Percentiles rank a stretch among this genome's conserved stretches.
Conservation (phyloP, 92 coral and sea anemone species). For the Galaxea fascicularis region DNA sequence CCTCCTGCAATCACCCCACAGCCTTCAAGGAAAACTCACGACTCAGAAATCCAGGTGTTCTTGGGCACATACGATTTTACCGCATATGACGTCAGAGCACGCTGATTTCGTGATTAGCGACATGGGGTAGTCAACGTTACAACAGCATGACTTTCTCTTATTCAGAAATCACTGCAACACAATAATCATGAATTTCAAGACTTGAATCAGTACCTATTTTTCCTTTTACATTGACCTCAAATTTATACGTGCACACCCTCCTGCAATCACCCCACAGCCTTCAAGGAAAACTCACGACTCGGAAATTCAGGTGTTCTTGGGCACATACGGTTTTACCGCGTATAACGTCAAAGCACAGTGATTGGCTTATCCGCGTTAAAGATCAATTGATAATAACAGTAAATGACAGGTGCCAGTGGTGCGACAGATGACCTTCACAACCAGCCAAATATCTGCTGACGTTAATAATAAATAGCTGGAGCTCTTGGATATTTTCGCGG, state of each 20-base stretch:
- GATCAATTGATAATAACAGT: slow-evolving; percentile 80
- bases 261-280: too few species aligned
- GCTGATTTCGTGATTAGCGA: slow-evolving; percentile 65
- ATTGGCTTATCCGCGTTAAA: slow-evolving; percentile 71
- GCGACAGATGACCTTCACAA: slow-evolving; percentile 79
- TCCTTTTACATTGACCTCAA: too few species aligned
- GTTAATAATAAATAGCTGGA: slow-evolving; percentile 82
- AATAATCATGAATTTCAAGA: too few species aligned
- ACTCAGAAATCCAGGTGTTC: slow-evolving; percentile 15
- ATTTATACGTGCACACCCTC: too few species aligned
- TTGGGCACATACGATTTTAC: slow-evolving; percentile 18
- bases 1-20: too few species aligned
- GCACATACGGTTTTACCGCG: slow-evolving; percentile 29
- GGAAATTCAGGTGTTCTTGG: slow-evolving; percentile 18
- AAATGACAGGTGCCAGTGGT: slow-evolving; percentile 81
- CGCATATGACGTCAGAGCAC: slow-evolving; percentile 67
- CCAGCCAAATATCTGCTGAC: slow-evolving; percentile 76
- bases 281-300: neutral
- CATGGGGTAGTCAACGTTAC: too few species aligned
- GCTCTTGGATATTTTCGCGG: slow-evolving; percentile 72
- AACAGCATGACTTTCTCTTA: too few species aligned
- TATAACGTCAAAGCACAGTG: slow-evolving; percentile 72
- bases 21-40: neutral
- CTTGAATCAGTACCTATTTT: too few species aligned
- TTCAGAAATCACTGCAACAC: too few species aligned